Evolutionary conservation across 2,797 vertebrate genomes (phyloP).

Genomic region (Anguilla anguilla): DNA sequence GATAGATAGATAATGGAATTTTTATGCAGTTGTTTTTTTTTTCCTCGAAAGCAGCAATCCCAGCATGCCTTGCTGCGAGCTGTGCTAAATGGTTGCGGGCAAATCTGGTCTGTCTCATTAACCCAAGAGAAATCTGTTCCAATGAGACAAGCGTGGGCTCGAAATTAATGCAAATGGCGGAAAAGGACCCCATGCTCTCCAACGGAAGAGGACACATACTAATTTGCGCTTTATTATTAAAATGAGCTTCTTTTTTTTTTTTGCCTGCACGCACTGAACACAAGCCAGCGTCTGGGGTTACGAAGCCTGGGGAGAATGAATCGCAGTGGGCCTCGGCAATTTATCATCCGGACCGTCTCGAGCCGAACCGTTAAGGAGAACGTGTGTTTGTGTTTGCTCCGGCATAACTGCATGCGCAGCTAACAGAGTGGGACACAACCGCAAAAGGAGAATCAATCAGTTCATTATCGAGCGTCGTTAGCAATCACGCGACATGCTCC

Average conservation of each 20-base stretch:
- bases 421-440: background rate
- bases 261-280: background rate
- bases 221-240: background rate
- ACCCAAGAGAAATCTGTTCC: background rate
- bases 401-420: background rate
- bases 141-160: background rate
- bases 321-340: background rate
- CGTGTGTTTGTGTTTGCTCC: background rate
- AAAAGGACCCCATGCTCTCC: background rate
- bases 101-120: background rate
- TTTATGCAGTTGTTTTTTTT: background rate
- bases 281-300: background rate
- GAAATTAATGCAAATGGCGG: background rate
- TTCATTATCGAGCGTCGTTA: background rate
- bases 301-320: background rate
- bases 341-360: background rate
- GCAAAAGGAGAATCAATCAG: background rate
- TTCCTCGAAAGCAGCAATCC: background rate
- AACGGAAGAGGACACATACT: background rate
- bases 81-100: background rate
- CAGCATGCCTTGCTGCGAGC: background rate
- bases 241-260: background rate
- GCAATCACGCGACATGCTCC: background rate
- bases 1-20: background rate
- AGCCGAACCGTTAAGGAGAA: background rate